Conservation (phyloP, 2,888 invertebrate genomes). For the Phlogophora meticulosa region DNA sequence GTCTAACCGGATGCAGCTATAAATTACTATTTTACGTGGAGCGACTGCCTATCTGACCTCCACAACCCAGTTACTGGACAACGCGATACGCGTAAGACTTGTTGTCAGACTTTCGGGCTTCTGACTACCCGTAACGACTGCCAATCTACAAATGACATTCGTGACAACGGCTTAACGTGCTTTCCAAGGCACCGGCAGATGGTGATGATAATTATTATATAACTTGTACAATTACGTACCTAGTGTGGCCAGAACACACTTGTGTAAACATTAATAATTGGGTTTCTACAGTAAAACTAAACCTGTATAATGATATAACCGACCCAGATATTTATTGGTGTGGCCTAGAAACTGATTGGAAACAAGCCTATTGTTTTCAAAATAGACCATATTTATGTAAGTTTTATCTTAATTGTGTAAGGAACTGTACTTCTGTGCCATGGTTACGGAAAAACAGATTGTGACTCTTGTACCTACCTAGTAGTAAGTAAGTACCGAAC, state of each 20-base stretch:
- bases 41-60: no score
- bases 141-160: no score
- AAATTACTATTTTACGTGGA: no score
- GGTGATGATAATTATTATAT: no score
- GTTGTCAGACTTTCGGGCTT: no score
- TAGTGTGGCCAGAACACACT: constrained; percentile 24
- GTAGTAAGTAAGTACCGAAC: no score
- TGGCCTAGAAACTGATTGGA: constrained; percentile 48
- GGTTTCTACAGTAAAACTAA: constrained; percentile 28
- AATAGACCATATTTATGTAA: constrained; percentile 48
- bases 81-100: no score
- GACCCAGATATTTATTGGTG: constrained; percentile 51
- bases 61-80: no score
- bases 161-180: no score
- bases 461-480: background rate
- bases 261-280: constrained; percentile 47
- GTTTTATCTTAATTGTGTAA: constrained; percentile 59
- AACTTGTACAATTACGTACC: background rate
- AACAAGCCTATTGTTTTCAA: constrained; percentile 59
- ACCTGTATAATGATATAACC: constrained; percentile 33
- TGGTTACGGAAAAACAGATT: constrained; percentile 14
- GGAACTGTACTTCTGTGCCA: constrained; percentile 38
- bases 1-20: no score
- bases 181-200: no score
- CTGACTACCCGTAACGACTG: no score